phyloP scores from a whole-genome alignment of 2,797 vertebrate genomes.

The Gobionotothen gibberifrons region DNA sequence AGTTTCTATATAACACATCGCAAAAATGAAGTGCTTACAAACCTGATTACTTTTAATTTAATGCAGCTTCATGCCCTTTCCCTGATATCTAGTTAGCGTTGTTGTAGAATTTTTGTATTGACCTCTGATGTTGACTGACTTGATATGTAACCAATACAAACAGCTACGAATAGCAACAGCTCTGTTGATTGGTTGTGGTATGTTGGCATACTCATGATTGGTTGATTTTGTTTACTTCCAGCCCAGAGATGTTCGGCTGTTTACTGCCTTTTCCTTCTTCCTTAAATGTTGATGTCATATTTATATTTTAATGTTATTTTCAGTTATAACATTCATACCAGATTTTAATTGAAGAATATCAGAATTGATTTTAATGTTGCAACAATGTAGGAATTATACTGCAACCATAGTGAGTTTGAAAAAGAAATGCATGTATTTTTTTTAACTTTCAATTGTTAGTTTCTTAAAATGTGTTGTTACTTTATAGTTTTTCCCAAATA shows the following conservation, averaged over 20 bases:
- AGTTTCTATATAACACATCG: not conserved
- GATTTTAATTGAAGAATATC: not conserved
- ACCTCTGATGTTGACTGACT: not conserved
- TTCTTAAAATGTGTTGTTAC: not conserved
- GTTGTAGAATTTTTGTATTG: not conserved
- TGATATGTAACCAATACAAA: not conserved
- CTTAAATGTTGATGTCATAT: too few species aligned
- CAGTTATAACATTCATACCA: not conserved
- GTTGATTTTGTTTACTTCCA: not conserved
- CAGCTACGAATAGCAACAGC: too few species aligned
- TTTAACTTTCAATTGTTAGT: not conserved
- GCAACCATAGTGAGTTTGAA: conserved; percentile 1
- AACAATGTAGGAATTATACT: not conserved
- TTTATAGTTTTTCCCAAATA: conserved; percentile 1
- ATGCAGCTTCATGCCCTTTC: not conserved
- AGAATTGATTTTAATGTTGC: not conserved
- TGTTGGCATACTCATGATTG: not conserved
- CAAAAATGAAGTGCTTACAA: too few species aligned
- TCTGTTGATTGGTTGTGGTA: not conserved
- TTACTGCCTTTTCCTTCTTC: too few species aligned
- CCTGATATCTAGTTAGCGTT: not conserved
- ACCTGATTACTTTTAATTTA: not conserved
- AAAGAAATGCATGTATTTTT: not conserved
- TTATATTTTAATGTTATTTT: too few species aligned
- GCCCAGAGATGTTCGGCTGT: too few species aligned